Conservation (phyloP, 1,140 invertebrate genomes). For the Stegodyphus mimosarum region DNA sequence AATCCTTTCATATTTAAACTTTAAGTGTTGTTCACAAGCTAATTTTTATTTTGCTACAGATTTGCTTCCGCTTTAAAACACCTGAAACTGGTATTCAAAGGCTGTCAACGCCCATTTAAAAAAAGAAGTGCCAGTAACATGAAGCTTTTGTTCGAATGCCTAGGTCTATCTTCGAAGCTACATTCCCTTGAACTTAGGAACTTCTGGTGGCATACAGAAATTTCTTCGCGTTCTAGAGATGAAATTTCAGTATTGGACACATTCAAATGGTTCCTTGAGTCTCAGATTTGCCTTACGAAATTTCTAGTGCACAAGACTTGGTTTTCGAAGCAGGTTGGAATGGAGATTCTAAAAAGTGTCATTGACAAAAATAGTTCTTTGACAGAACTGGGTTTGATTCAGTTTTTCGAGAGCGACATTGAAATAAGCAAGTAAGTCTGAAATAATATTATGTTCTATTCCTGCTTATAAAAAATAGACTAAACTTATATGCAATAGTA, state of each 20-base stretch:
- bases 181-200: background rate
- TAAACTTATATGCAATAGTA: too few species aligned
- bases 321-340: background rate
- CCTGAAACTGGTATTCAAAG: background rate
- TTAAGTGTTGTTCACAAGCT: background rate
- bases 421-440: slow-evolving; percentile 4
- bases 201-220: background rate
- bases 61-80: background rate
- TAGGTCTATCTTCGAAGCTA: too few species aligned
- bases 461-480: too few species aligned
- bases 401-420: slow-evolving; percentile 4
- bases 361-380: background rate
- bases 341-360: slow-evolving; percentile 7
- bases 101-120: background rate
- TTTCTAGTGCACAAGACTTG: background rate
- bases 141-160: too few species aligned
- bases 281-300: background rate
- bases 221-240: background rate
- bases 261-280: background rate
- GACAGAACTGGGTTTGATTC: background rate
- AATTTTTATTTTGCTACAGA: background rate
- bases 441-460: background rate
- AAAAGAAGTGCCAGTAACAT: background rate
- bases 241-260: background rate
- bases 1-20: too few species aligned